Evolutionary conservation across 2,888 invertebrate genomes (phyloP).

Genomic region (Steromphala cineraria): DNA sequence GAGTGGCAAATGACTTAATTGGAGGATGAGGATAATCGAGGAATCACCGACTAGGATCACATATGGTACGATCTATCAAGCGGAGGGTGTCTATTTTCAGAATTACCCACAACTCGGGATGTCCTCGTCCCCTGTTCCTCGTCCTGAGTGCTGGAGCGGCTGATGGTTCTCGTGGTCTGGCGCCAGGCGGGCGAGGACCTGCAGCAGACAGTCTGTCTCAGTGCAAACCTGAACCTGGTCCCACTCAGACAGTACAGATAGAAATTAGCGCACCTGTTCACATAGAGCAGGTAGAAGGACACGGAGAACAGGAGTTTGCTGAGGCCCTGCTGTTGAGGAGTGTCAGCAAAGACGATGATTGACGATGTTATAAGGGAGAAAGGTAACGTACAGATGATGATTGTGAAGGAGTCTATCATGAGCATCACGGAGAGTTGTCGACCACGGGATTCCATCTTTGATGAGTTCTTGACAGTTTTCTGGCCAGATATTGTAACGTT

Average conservation of each 20-base stretch:
- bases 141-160: neutral
- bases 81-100: no score
- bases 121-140: neutral
- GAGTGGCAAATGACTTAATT: no score
- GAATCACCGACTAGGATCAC: no score
- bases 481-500: neutral
- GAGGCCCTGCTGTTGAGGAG: conserved; percentile 26
- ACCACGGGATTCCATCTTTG: conserved; percentile 31
- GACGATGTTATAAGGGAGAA: conserved; percentile 48
- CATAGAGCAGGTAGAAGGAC: conserved; percentile 58
- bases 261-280: conserved; percentile 61
- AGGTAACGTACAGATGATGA: conserved; percentile 57
- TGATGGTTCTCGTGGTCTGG: neutral
- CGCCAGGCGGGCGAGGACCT: neutral
- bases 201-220: conserved; percentile 34
- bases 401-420: conserved; percentile 54
- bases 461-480: conserved; percentile 17
- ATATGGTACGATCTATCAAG: no score
- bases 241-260: conserved; percentile 64
- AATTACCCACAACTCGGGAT: no score
- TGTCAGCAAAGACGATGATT: conserved; percentile 20
- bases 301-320: conserved; percentile 47
- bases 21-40: no score
- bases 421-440: conserved; percentile 59
- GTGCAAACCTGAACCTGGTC: conserved; percentile 49